Evolutionary conservation across 2,888 invertebrate species (phyloP).

Genomic region (Alviniconcha strummeri): DNA sequence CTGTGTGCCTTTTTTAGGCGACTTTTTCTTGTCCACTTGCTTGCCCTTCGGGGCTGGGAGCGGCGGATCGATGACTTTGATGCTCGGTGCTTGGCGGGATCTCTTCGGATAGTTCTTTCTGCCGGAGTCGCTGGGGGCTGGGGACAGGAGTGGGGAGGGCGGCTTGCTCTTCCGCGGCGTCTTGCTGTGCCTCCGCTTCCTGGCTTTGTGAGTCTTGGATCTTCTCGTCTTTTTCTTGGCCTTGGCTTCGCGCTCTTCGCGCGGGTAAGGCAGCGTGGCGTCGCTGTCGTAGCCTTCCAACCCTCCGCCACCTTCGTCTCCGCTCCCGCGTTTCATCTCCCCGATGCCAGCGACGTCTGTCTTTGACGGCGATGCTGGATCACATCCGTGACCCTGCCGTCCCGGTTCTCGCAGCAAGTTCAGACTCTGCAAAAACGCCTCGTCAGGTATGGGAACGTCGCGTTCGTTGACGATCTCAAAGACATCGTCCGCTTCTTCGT

Average conservation of each 20-base stretch:
- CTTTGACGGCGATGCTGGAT: neutral
- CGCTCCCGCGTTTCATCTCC: neutral
- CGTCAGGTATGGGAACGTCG: conserved; percentile 19
- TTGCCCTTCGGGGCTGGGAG: neutral
- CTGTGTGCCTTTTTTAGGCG: neutral
- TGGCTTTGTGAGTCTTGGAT: neutral
- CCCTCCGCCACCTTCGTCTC: neutral
- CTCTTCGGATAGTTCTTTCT: conserved; percentile 12
- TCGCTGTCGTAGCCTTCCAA: conserved; percentile 23
- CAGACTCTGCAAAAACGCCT: conserved; percentile 17
- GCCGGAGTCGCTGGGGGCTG: neutral
- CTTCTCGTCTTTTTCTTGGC: neutral
- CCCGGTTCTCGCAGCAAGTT: neutral
- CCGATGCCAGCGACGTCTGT: neutral
- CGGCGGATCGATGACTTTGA: neutral
- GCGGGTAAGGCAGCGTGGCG: conserved; percentile 26
- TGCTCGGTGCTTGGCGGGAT: neutral
- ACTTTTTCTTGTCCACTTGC: neutral
- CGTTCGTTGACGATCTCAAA: conserved; percentile 19
- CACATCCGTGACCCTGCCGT: too few relatives aligned
- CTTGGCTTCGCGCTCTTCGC: neutral
- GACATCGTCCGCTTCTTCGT: conserved; percentile 17
- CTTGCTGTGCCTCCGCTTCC: neutral
- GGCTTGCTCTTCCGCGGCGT: neutral
- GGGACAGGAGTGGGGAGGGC: neutral